Evolutionary conservation across 64 coral and sea anemone genomes (phyloP), one percentile per base, ranked within the genome.

Genomic region (Stylophora pistillata): DNA sequence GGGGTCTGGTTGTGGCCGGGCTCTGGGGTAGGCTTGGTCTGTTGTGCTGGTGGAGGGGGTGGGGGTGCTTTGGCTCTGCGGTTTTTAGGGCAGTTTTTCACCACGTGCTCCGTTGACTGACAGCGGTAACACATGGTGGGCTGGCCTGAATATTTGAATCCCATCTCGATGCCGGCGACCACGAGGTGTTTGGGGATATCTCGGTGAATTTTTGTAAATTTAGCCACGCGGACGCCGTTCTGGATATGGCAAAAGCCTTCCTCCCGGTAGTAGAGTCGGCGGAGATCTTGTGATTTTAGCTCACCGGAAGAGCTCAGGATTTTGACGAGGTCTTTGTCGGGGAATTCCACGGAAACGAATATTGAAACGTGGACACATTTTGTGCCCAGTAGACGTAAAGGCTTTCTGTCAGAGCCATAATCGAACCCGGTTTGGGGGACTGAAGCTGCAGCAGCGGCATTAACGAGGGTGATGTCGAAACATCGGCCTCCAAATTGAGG

Each of bases 21-120:
- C n/a, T n/a, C n/a, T n/a, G n/a, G n/a, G n/a, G n/a, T n/a, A n/a
- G n/a, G n/a, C n/a, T n/a, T n/a, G n/a, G n/a, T n/a, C n/a, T n/a
- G n/a, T n/a, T n/a, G n/a, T n/a, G n/a, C n/a, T n/a, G n/a, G n/a
- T n/a, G n/a, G 3, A 4, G 12, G n/a, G 77, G 58, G 5, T 53
- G 41, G 58, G 74, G 87, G 25, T 10, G n/a, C 27, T 55, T 68
- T 1, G 15, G 41, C 28, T 74, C 21, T 23, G 54, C 72, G 55
- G 72, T 78, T 23, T n/a, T 77, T 78, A 2, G 55, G 76, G 10
- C 76, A 78, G 23, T 78, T 15, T 78, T 78, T 56, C 0, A 78
- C 76, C 7, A 78, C 25, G n/a, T 78, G 76, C 0, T 58, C 76
- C 0, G 54, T 78, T 9, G 53, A 58, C 0, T 13, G 10, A 14